phyloP scores from a whole-genome alignment of 1,140 invertebrate genomes.

The Watersipora subatra region DNA sequence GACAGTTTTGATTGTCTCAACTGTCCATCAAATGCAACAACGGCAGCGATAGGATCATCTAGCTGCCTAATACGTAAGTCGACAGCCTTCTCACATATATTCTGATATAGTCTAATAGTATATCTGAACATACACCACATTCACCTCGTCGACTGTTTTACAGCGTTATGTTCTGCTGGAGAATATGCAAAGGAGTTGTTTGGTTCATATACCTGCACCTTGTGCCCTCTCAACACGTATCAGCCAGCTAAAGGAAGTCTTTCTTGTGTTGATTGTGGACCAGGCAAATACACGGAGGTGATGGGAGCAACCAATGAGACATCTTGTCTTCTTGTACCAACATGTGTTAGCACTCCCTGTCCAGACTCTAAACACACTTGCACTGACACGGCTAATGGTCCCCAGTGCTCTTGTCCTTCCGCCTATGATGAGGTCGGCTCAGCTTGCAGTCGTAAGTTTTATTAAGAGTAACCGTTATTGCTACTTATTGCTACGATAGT shows the following conservation, averaged over 20 bases:
- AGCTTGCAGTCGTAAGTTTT: too few relatives aligned
- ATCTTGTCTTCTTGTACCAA: not conserved
- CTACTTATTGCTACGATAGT: too few relatives aligned
- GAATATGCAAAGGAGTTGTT: not conserved
- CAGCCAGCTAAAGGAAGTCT: not conserved
- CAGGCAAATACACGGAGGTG: not conserved
- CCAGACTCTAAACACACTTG: not conserved
- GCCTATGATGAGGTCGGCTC: not conserved
- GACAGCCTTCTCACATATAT: too few relatives aligned
- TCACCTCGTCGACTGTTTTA: too few relatives aligned
- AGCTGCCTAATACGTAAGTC: too few relatives aligned
- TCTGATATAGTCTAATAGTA: too few relatives aligned
- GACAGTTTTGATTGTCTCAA: too few relatives aligned
- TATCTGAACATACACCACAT: too few relatives aligned
- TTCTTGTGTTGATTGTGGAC: not conserved
- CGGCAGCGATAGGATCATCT: too few relatives aligned
- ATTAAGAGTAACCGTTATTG: too few relatives aligned
- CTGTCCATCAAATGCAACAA: too few relatives aligned
- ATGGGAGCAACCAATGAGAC: not conserved
- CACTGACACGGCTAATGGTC: not conserved
- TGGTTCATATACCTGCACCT: not conserved
- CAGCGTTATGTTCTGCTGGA: not conserved
- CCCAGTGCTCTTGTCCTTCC: not conserved
- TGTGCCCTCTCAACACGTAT: not conserved
- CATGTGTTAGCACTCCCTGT: not conserved